phyloP scores from a whole-genome alignment of 2,797 vertebrate genomes.

The Pangasius krempfi region DNA sequence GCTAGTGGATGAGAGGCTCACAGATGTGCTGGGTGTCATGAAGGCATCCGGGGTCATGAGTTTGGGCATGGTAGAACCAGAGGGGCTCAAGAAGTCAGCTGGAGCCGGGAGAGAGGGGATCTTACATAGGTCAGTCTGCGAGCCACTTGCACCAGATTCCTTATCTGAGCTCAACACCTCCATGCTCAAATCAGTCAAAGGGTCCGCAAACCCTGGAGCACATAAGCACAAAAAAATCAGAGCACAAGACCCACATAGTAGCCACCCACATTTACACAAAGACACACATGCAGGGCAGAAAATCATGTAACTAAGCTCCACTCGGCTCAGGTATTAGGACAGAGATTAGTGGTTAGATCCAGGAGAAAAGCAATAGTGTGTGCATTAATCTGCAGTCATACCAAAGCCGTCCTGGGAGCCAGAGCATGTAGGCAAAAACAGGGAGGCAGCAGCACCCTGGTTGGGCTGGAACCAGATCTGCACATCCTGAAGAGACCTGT shows the following conservation, averaged over 20 bases:
- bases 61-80: constrained; percentile 83
- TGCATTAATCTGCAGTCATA: constrained; percentile 64
- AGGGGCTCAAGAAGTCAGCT: constrained; percentile 85
- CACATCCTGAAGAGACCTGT: constrained; percentile 94
- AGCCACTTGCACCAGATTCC: constrained; percentile 80
- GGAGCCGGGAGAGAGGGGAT: constrained; percentile 86
- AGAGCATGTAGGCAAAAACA: constrained; percentile 74
- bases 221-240: neutral
- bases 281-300: neutral
- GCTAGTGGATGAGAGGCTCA: constrained; percentile 61
- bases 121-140: constrained; percentile 86
- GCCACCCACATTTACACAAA: neutral
- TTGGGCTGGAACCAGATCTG: constrained; percentile 96
- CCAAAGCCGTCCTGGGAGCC: constrained; percentile 84
- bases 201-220: constrained; percentile 81
- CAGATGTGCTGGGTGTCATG: constrained; percentile 92
- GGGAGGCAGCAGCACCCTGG: constrained; percentile 70
- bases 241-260: neutral
- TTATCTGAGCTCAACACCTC: constrained; percentile 82
- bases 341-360: constrained; percentile 17
- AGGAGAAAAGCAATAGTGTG: constrained; percentile 11
- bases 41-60: constrained; percentile 98
- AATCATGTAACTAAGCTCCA: constrained; percentile 20
- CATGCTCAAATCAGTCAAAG: constrained; percentile 79
- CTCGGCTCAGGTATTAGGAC: constrained; percentile 20